phyloP scores from a whole-genome alignment of 2,797 vertebrate species.

The Vireo griseus region DNA sequence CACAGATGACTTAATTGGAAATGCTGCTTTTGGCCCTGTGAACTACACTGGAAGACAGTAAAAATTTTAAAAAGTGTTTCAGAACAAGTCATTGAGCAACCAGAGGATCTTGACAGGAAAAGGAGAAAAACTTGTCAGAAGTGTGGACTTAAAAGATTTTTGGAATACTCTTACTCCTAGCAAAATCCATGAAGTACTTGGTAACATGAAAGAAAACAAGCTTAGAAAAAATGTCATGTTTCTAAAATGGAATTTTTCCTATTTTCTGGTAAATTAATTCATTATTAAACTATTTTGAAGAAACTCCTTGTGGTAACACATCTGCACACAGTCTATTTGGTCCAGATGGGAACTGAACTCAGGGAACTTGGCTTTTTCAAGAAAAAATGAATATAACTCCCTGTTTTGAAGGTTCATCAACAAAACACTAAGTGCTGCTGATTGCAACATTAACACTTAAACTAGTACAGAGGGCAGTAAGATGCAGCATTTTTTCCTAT shows the following conservation, averaged over 20 bases:
- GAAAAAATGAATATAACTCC: neutral
- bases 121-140: neutral
- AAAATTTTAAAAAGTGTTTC: neutral
- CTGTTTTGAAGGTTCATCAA: neutral
- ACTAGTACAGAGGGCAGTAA: neutral
- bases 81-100: neutral
- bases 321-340: neutral
- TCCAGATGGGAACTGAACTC: neutral
- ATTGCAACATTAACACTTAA: neutral
- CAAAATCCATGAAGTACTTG: neutral
- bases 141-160: neutral
- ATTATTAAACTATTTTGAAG: neutral
- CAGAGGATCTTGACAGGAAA: neutral
- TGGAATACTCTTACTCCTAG: neutral
- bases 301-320: neutral
- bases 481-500: neutral
- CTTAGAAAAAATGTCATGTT: neutral
- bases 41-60: neutral
- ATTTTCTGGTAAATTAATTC: neutral
- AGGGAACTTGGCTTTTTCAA: neutral
- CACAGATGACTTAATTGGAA: neutral
- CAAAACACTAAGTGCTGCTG: neutral
- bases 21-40: neutral
- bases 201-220: neutral
- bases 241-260: neutral